phyloP scores from a whole-genome alignment of 2,113 vertebrate species.

The Takifugu flavidus region DNA sequence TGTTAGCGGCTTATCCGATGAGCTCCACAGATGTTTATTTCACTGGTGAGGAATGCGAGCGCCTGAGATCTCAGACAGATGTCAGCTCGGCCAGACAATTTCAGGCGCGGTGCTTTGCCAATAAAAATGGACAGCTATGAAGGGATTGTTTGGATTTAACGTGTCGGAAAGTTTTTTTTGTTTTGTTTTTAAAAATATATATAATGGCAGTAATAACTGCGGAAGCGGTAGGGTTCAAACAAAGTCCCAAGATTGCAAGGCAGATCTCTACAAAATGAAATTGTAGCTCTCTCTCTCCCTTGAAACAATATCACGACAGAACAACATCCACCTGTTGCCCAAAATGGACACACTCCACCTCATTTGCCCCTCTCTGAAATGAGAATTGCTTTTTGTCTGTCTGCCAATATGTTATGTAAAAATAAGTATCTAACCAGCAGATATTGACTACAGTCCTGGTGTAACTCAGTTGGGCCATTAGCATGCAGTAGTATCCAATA shows the following conservation, averaged over 20 bases:
- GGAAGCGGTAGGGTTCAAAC: not conserved
- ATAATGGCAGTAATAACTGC: conserved; percentile 4
- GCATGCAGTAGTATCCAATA: no score
- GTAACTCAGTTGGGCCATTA: no score
- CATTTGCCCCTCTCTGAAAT: conserved; percentile 18
- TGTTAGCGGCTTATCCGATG: conserved; percentile 31
- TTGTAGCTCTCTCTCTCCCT: not conserved
- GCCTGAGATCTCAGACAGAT: conserved; percentile 33
- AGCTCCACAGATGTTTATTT: conserved; percentile 54
- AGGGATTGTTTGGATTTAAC: conserved; percentile 12
- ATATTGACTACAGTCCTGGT: no score
- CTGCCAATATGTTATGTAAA: no score
- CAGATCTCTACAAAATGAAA: conserved; percentile 1
- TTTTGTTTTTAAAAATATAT: not conserved
- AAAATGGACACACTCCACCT: conserved; percentile 20
- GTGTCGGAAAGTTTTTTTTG: conserved; percentile 8
- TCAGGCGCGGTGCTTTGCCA: conserved; percentile 23
- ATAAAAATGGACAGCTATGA: conserved; percentile 13
- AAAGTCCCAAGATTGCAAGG: not conserved
- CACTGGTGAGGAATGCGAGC: conserved; percentile 47
- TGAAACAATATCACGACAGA: conserved; percentile 34
- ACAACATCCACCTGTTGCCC: conserved; percentile 52
- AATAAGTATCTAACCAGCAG: no score
- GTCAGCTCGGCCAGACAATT: conserved; percentile 14
- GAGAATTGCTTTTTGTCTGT: not conserved